Conservation (phyloP, 2,888 invertebrate genomes). For the Drosophila borealis region DNA sequence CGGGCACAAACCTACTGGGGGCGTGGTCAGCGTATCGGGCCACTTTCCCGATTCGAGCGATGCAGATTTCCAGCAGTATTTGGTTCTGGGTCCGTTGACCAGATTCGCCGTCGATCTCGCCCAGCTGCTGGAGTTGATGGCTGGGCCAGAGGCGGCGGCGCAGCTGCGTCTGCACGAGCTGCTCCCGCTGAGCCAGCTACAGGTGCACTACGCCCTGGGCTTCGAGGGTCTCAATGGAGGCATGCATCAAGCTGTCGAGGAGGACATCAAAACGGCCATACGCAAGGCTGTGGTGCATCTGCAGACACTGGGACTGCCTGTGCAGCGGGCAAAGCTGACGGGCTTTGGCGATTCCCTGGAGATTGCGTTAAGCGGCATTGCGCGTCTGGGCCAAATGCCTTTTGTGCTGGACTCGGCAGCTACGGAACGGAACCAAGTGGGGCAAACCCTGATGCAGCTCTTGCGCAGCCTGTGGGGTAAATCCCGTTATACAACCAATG, state of each 20-base stretch:
- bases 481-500: conserved; percentile 73
- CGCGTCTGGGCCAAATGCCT: conserved; percentile 54
- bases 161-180: conserved; percentile 86
- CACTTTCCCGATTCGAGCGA: conserved; percentile 87
- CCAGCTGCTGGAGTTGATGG: conserved; percentile 88
- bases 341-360: conserved; percentile 67
- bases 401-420: conserved; percentile 28
- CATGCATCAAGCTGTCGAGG: conserved; percentile 63
- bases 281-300: conserved; percentile 69
- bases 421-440: not conserved
- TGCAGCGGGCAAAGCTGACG: conserved; percentile 43
- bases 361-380: conserved; percentile 62
- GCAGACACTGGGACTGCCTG: conserved; percentile 53
- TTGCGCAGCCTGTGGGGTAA: conserved; percentile 50
- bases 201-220: conserved; percentile 83
- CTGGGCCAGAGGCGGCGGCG: conserved; percentile 84
- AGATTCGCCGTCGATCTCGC: conserved; percentile 91
- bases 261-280: conserved; percentile 68
- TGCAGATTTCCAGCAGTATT: conserved; percentile 85
- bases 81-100: conserved; percentile 90
- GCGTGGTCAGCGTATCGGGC: conserved; percentile 87
- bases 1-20: conserved; percentile 93
- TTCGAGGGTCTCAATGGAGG: conserved; percentile 62
- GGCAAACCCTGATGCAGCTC: conserved; percentile 45
- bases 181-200: conserved; percentile 85